Base-by-base conservation (phyloP, 2,797 vertebrate species). In the Halcyon smyrnensis region DNA sequence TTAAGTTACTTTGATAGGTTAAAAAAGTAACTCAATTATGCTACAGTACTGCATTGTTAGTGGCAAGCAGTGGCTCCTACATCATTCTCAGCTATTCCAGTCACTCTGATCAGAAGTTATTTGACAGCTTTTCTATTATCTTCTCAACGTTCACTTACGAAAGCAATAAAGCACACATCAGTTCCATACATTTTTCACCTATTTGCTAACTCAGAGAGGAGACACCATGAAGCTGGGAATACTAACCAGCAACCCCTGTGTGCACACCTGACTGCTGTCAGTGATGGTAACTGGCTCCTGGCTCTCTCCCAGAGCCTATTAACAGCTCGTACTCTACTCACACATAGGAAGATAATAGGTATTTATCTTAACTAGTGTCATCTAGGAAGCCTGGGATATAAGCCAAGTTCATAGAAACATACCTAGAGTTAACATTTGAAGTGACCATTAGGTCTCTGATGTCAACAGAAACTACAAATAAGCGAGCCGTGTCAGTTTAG, bases 331-430 rank as follows among this genome's bases (percentile, higher is more conserved):
- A 50, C 43, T 87, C 81, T 46, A 30, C 64, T 53, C 56, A 56
- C 63, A 89, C 89, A 84, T 1, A 65, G 84, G 77, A 87, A 92
- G 84, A 77, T 81, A 96, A 96, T 23, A 93, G 78, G 65, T 91
- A 89, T 94, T 96, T 81, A 88, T 93, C 94, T 91, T 76, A 93
- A 96, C 91, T 59, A 89, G 45, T 53, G 84, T 67, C 87, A 96
- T 95, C 96, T 75, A 97, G 91, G 91, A 97, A 95, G 87, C 36
- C 91, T 75, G 85, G 87, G 92, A 94, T 34, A 27, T 39, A 80
- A 87, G 89, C 91, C 95, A 96, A 96, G 43, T 68, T 93, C 84
- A 45, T 43, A 85, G 57, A 92, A 92, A 83, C 62, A 10, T 18
- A 21, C 51, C 69, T 37, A 12, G 43, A 91, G 73, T 73, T 65